These are phyloP conservation scores for Arctocebus calabarensis DNA, from an alignment of 2,797 vertebrate genomes.

Conservation along the genomic window DNA sequence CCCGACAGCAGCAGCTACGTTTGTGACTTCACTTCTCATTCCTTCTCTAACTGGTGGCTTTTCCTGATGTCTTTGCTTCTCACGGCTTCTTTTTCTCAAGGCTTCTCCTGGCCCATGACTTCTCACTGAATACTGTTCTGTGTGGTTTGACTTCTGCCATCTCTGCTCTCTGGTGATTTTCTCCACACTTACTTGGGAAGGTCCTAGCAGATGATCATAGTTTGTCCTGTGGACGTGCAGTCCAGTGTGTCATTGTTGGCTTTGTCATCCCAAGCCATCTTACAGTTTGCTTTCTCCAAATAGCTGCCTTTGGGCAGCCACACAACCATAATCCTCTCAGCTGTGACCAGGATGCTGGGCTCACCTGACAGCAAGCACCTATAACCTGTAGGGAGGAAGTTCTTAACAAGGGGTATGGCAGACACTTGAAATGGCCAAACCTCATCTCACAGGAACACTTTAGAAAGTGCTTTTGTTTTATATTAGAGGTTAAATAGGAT, in stretches of 20 bases:
- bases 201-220: neutral
- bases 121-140: neutral
- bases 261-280: neutral
- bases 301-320: neutral
- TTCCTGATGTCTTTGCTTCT: neutral
- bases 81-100: neutral
- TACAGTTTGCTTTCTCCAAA: neutral
- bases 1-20: too few species aligned
- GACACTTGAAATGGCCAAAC: neutral
- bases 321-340: neutral
- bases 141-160: neutral
- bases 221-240: neutral
- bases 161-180: conserved; percentile 23
- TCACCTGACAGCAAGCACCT: neutral
- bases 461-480: neutral
- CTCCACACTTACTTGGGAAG: neutral
- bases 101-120: neutral
- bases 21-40: neutral
- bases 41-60: neutral
- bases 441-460: neutral
- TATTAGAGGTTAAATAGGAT: neutral
- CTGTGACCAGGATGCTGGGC: neutral
- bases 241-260: neutral
- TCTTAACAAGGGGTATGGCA: neutral
- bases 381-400: neutral